Base-by-base conservation (phyloP, 2,888 invertebrate species). In the Rotaria sp. region DNA sequence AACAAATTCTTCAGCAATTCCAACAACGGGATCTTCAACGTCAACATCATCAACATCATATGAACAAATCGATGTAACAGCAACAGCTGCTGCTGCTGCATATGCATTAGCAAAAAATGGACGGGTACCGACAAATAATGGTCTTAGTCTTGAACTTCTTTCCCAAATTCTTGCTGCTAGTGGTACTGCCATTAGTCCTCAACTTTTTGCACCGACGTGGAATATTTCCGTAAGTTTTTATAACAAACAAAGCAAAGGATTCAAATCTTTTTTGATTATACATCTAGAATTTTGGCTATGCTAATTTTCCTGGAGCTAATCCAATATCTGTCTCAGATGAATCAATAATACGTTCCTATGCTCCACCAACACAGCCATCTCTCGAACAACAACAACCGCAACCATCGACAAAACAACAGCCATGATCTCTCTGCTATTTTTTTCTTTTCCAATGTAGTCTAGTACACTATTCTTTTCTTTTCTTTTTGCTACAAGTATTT, bases 401-500 rank as follows among this genome's bases (percentile, higher is more conserved):
- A 30, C n/a, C 67, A 35, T 67, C 67, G 67, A 67, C 67, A 30
- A 75, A 75, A 75, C 45, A 26, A 75, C 75, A 41, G 38, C 45
- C 41, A 41, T 41, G 75, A 75, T 26, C 2, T 67, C 8, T 67
- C 11, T 67, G 15, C 7, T 30, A 13, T 11, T 50, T 35, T 15
- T 74, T 30, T 35, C 18, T 67, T 59, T 35, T 21, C 21, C 1
- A 67, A 67, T 67, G 35, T 67, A 35, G 67, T 67, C 35, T 67
- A 67, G 67, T 5, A 59, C n/a, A 59, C 7, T n/a, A 59, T 50
- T 50, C 48, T 13, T 52, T 52, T 24, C 10, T 52, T 52, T 52
- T 52, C 52, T 67, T 67, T 30, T 67, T 67, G n/a, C 67, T 67
- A 30, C 67, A 67, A 67, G 67, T 67, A 67, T 67, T 67, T 67